Evolutionary conservation across 2,888 invertebrate genomes (phyloP), one percentile per base, ranked within the genome.

Genomic region (Spodoptera littoralis): DNA sequence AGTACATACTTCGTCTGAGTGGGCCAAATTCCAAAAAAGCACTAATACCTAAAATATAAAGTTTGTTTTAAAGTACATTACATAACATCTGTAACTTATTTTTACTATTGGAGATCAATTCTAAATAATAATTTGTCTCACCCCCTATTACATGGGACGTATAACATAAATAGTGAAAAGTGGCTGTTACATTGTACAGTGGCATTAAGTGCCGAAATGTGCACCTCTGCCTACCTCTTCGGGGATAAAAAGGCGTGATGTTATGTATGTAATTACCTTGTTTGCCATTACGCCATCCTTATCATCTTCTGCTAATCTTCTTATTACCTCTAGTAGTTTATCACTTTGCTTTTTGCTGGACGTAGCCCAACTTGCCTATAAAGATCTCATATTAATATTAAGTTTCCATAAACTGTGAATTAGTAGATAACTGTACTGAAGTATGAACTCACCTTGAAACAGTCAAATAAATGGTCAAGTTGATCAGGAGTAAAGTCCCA

Each of bases 201-300:
- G n/a, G n/a, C n/a, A n/a, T n/a, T n/a, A n/a, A n/a, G n/a, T n/a
- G n/a, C n/a, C n/a, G n/a, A n/a, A n/a, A n/a, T n/a, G n/a, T n/a
- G n/a, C n/a, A n/a, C n/a, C n/a, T n/a, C n/a, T n/a, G n/a, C n/a
- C n/a, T n/a, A n/a, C n/a, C n/a, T n/a, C n/a, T n/a, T n/a, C n/a
- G n/a, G n/a, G n/a, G n/a, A n/a, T n/a, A n/a, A n/a, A n/a, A n/a
- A n/a, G n/a, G n/a, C n/a, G n/a, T n/a, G n/a, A n/a, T n/a, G n/a
- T n/a, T n/a, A n/a, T n/a, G n/a, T n/a, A n/a, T n/a, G n/a, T n/a
- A n/a, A n/a, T n/a, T n/a, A 97, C 98, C 96, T 99, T 99, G 89
- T 98, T 98, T 50, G 99, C 99, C 99, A 99, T 99, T 11, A 99
- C 98, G 55, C 99, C 99, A 90, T 99, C 99, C 90, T 99, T 99